These are phyloP conservation scores for Xiphias gladius DNA, from an alignment of 2,113 vertebrate genomes.

Conservation along the genomic window DNA sequence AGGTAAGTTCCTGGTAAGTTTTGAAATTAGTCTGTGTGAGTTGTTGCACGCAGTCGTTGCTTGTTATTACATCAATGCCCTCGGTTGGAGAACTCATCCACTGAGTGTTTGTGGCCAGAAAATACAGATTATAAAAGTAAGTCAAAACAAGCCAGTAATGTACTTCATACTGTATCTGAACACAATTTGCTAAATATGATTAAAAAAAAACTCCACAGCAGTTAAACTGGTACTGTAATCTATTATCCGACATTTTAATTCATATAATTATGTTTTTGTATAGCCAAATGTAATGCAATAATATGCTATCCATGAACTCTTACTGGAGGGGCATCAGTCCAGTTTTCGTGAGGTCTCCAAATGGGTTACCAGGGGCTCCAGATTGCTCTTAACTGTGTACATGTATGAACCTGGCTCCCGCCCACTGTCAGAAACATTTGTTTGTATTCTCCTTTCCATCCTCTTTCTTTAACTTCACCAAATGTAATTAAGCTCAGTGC, in stretches of 20 bases:
- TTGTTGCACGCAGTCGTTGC: neutral
- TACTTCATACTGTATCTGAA: neutral
- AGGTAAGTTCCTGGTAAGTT: neutral
- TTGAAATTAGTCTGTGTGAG: neutral
- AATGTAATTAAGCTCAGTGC: neutral
- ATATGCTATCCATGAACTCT: neutral
- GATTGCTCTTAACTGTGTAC: neutral
- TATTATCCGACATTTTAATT: no score
- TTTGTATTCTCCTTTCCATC: neutral
- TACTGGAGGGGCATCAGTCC: neutral
- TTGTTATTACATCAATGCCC: neutral
- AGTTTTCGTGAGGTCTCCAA: neutral
- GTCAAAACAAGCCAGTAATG: neutral
- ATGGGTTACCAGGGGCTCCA: neutral
- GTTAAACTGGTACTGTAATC: no score
- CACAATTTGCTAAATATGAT: neutral
- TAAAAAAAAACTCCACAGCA: neutral
- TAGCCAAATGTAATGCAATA: no score
- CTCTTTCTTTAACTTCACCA: neutral
- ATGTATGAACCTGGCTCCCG: neutral
- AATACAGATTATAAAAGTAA: neutral
- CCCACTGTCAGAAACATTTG: neutral
- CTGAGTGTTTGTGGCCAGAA: slow-evolving; percentile 1
- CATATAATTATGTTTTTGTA: neutral
- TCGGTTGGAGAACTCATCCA: neutral